phyloP scores from a whole-genome alignment of 2,797 vertebrate species.

The Diplodus sargus region DNA sequence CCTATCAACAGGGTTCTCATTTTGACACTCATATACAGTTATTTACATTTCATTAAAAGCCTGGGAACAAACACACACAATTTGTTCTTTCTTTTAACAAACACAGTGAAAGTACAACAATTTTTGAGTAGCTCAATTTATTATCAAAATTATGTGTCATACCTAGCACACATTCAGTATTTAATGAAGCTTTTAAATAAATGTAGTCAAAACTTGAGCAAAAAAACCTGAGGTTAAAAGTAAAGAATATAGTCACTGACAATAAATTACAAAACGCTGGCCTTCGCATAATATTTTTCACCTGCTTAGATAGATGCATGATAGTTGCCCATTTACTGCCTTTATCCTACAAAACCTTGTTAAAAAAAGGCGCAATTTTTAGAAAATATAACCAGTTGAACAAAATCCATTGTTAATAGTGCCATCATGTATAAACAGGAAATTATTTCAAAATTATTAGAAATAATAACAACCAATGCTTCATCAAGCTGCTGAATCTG shows the following conservation, averaged over 20 bases:
- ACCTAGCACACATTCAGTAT: too few relatives aligned
- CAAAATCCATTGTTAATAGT: not conserved
- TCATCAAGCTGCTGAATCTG: constrained; percentile 74
- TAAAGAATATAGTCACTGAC: not conserved
- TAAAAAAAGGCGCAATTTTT: not conserved
- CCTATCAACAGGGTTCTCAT: too few relatives aligned
- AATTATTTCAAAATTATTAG: not conserved
- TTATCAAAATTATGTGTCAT: too few relatives aligned
- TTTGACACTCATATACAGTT: not conserved
- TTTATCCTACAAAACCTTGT: not conserved
- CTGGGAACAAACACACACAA: not conserved
- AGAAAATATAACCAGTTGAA: not conserved
- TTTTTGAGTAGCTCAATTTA: too few relatives aligned
- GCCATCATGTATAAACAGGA: not conserved
- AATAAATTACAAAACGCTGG: not conserved
- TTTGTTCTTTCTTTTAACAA: too few relatives aligned
- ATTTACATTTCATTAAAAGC: not conserved
- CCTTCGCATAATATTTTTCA: not conserved
- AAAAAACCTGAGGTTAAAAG: not conserved
- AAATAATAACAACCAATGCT: not conserved
- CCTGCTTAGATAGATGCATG: not conserved
- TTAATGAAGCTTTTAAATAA: too few relatives aligned
- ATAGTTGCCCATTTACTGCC: not conserved
- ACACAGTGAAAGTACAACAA: too few relatives aligned
- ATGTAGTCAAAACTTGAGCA: not conserved